Evolutionary conservation across 2,888 invertebrate genomes (phyloP), one percentile per base, ranked within the genome.

Genomic region (Ichneumon xanthorius): DNA sequence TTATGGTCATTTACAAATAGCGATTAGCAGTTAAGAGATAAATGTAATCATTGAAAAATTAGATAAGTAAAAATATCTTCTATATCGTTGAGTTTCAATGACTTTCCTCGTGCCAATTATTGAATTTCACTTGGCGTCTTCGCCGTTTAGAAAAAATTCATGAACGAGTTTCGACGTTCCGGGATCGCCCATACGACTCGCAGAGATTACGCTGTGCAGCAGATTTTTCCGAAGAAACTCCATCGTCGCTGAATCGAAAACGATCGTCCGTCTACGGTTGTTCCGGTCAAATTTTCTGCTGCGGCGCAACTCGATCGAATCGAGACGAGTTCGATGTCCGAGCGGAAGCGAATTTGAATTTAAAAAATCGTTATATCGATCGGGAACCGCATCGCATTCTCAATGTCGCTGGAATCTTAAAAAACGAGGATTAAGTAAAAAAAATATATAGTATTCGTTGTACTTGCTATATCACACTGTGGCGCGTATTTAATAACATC

Each of bases 1-100:
- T 85, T 65, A 84, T 80, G 82, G 75, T 87, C 63, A 86, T 87
- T 83, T 77, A 80, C 71, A 72, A 77, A 80, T 80, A 82, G 78
- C 84, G 80, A 86, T 83, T 87, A 84, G 81, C 68, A 45, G 68
- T 83, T 85, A 85, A 86, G 86, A 80, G 73, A 70, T 79, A 80
- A 80, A 80, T 86, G 80, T 85, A 86, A 82, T 85, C 80, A 78
- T 78, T 40, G 9, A 82, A 67, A 79, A 72, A 85, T 87, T 86
- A 82, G 70, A 82, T 78, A 85, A 85, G 85, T 85, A 84, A 86
- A 84, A 79, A 58, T 58, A 86, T 80, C 75, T 82, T 86, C 73
- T 84, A 78, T 84, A 84, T 86, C 80, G 77, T 85, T 72, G 81
- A 68, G 82, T 67, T 72, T 77, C 61, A 22, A 26, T 40, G 67